A percentile compares a stretch with the other conserved stretches of the same genome.
Conservation (phyloP, 2,888 invertebrate genomes). For the Melipona bicolor region DNA sequence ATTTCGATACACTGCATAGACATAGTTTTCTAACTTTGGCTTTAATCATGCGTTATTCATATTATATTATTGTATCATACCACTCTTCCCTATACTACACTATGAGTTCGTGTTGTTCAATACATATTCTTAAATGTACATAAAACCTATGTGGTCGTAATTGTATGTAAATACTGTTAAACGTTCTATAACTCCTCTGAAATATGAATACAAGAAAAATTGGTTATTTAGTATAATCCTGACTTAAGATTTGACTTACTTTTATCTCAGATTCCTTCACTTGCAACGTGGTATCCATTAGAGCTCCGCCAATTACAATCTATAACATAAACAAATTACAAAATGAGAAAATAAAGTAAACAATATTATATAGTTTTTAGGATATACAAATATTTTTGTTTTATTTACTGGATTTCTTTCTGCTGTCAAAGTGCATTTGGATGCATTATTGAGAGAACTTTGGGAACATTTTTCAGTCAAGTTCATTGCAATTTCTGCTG, state of each 20-base stretch:
- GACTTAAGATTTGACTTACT: constrained; percentile 85
- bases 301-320: constrained; percentile 92
- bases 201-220: constrained; percentile 80
- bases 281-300: constrained; percentile 89
- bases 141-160: constrained; percentile 75
- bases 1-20: neutral
- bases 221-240: constrained; percentile 82
- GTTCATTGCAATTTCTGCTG: constrained; percentile 90
- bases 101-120: constrained; percentile 70
- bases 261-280: constrained; percentile 87
- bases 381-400: neutral
- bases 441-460: neutral
- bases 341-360: neutral
- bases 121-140: constrained; percentile 76
- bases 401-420: constrained; percentile 69
- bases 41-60: constrained; percentile 12
- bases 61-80: constrained; percentile 23
- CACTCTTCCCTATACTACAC: constrained; percentile 69
- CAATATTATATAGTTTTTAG: constrained; percentile 3
- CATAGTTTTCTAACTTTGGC: neutral
- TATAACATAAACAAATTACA: constrained; percentile 73
- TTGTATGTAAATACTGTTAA: constrained; percentile 80
- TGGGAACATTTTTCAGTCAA: constrained; percentile 48
- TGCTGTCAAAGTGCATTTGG: constrained; percentile 21
- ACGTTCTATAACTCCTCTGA: constrained; percentile 77